Evolutionary conservation across 2,797 vertebrate species (phyloP).

Genomic region (Galaxias olidus): DNA sequence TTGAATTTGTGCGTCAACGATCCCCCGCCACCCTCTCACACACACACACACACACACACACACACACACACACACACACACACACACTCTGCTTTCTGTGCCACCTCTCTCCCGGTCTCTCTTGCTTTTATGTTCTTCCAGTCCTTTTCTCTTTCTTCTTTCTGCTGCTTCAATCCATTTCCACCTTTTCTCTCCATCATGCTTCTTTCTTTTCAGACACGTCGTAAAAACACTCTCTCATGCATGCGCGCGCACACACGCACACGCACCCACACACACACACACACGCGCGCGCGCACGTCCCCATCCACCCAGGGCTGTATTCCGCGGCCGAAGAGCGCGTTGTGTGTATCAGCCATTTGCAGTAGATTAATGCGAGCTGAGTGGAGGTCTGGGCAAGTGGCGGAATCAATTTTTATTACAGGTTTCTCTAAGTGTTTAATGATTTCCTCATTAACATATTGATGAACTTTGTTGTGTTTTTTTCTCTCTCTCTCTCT

Average conservation of each 20-base stretch:
- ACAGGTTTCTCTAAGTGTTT: constrained; percentile 97
- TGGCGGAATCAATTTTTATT: constrained; percentile 94
- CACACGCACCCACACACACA: constrained; percentile 1
- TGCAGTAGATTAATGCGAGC: constrained; percentile 96
- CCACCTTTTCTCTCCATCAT: constrained; percentile 2
- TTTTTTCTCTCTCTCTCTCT: constrained; percentile 10
- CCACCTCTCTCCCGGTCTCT: background rate
- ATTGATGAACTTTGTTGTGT: constrained; percentile 94
- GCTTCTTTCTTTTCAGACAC: constrained; percentile 5
- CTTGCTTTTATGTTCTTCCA: background rate
- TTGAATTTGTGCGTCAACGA: constrained; percentile 70
- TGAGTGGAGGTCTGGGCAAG: constrained; percentile 83
- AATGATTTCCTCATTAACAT: constrained; percentile 99
- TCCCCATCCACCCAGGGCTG: constrained; percentile 42
- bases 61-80: background rate
- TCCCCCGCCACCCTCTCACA: constrained; percentile 14
- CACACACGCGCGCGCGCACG: constrained; percentile 19
- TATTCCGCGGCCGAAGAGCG: constrained; percentile 24
- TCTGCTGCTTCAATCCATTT: background rate
- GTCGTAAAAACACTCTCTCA: no score
- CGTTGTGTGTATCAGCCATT: constrained; percentile 89
- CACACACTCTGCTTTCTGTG: background rate
- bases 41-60: constrained; percentile 30
- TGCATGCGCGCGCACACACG: background rate
- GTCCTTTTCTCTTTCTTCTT: background rate